phyloP scores from a whole-genome alignment of 2,888 invertebrate genomes.

The Sepiola atlantica region DNA sequence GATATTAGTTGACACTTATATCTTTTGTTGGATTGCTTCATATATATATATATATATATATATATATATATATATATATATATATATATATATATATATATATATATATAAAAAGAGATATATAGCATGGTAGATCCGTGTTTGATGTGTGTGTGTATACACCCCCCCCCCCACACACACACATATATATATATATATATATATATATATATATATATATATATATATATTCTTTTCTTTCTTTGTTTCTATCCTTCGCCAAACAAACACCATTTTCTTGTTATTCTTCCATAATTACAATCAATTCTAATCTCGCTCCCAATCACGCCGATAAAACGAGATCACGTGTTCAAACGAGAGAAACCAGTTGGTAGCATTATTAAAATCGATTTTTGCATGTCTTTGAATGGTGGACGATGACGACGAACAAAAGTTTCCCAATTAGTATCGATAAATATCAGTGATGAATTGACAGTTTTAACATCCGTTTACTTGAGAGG shows the following conservation, averaged over 20 bases:
- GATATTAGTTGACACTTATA: too few relatives aligned
- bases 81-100: too few relatives aligned
- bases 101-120: too few relatives aligned
- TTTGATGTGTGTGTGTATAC: too few relatives aligned
- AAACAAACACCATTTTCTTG: background rate
- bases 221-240: background rate
- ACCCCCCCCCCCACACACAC: too few relatives aligned
- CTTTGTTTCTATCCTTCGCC: background rate
- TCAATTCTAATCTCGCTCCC: background rate
- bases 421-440: background rate
- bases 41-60: too few relatives aligned
- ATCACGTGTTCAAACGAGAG: background rate
- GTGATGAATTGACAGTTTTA: background rate
- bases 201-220: background rate
- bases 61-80: too few relatives aligned
- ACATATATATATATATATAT: too few relatives aligned
- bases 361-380: background rate
- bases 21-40: too few relatives aligned
- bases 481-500: background rate
- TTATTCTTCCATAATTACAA: slow-evolving; percentile 22
- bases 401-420: background rate
- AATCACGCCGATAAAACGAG: background rate
- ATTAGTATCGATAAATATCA: slow-evolving; percentile 13
- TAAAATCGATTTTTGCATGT: slow-evolving; percentile 32
- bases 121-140: too few relatives aligned